Percentiles rank a stretch among this genome's conserved stretches.
Evolutionary conservation across 1,140 invertebrate species (phyloP).

Genomic region (Dendrolimus punctatus): DNA sequence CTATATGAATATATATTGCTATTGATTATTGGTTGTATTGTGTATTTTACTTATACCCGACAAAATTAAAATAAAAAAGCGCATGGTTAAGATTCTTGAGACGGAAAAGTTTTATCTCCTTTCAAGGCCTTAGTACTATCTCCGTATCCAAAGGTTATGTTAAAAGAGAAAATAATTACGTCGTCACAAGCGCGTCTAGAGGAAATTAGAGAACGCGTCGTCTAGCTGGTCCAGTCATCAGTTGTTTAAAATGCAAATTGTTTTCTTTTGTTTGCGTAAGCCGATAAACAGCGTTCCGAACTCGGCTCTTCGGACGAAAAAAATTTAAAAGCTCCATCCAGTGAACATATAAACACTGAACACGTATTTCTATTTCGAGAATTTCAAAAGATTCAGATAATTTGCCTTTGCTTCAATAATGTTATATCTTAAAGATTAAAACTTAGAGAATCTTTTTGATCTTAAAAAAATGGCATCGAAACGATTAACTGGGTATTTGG

Average conservation of each 20-base stretch:
- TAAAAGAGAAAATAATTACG: conserved; percentile 34
- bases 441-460: too few relatives aligned
- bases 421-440: conserved; percentile 2
- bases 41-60: too few relatives aligned
- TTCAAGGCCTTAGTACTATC: conserved; percentile 28
- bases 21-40: too few relatives aligned
- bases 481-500: too few relatives aligned
- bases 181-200: conserved; percentile 30
- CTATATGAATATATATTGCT: too few relatives aligned
- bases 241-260: conserved; percentile 67
- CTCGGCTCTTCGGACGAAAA: conserved; percentile 12
- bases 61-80: conserved; percentile 10
- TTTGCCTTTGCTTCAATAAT: conserved; percentile 1
- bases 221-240: conserved; percentile 43
- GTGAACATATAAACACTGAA: too few relatives aligned
- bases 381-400: conserved; percentile 11
- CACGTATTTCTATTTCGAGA: conserved; percentile 3
- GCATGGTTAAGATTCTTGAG: not conserved
- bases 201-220: conserved; percentile 34
- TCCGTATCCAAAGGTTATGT: conserved; percentile 28
- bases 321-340: not conserved
- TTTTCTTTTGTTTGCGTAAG: conserved; percentile 51
- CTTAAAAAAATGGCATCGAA: too few relatives aligned
- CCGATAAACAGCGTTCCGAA: conserved; percentile 30
- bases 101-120: conserved; percentile 30